Evolutionary conservation across 2,113 vertebrate genomes (phyloP).

Genomic region (Corynorhinus townsendii): DNA sequence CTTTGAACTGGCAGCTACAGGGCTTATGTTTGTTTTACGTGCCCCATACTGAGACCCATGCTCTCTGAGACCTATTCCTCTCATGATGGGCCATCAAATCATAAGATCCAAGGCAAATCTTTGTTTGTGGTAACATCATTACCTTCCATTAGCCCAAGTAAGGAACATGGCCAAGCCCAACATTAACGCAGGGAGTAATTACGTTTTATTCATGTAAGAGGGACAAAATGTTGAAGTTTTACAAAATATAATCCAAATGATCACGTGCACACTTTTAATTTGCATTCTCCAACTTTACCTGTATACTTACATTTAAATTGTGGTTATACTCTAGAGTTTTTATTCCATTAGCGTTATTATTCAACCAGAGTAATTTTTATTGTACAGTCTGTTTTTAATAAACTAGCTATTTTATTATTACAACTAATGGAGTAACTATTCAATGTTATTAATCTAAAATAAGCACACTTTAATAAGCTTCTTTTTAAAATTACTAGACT

Average conservation of each 20-base stretch:
- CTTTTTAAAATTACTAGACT: neutral
- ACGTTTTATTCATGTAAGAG: neutral
- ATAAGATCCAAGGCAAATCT: neutral
- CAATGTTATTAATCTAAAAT: neutral
- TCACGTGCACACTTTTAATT: neutral
- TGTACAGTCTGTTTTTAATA: neutral
- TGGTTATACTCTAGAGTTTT: neutral
- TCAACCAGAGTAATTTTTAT: neutral
- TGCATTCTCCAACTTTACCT: neutral
- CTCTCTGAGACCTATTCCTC: neutral
- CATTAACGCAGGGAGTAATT: neutral
- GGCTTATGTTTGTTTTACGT: neutral
- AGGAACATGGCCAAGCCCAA: neutral
- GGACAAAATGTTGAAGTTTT: neutral
- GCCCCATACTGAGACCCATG: fast-evolving
- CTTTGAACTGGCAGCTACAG: neutral
- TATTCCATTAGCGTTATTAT: neutral
- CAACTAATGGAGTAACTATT: neutral
- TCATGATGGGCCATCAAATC: neutral
- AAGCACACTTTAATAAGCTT: neutral
- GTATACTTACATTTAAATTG: neutral
- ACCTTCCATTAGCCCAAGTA: neutral
- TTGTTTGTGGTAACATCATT: neutral
- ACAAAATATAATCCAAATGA: neutral
- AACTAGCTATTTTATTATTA: neutral